Evolutionary conservation across 2,797 vertebrate species (phyloP).

Genomic region (Enteromius thamalakanensis): DNA sequence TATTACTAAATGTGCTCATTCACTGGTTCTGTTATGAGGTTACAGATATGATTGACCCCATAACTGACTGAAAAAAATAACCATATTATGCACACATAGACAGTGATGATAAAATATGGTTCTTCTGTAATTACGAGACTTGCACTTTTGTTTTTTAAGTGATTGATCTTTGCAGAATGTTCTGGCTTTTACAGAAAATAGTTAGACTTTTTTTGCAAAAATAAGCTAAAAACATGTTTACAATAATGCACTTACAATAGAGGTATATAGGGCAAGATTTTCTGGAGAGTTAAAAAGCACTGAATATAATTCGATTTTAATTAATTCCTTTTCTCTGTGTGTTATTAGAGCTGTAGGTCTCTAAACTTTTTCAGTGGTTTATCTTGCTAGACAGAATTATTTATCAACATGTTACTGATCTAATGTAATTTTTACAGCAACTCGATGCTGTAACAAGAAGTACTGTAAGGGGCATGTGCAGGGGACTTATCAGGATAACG

Average conservation of each 20-base stretch:
- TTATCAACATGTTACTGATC: not conserved
- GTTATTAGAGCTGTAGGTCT: not conserved
- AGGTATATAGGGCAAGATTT: not conserved
- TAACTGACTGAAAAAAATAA: not conserved
- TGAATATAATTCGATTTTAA: not conserved
- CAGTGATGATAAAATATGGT: not conserved
- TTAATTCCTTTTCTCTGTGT: not conserved
- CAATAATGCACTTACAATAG: conserved; percentile 15
- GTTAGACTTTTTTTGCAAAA: not conserved
- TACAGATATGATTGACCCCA: not conserved
- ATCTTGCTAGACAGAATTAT: not conserved
- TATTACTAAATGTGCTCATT: not conserved
- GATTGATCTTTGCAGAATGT: too few relatives aligned
- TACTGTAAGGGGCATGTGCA: not conserved
- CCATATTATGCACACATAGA: not conserved
- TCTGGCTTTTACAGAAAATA: too few relatives aligned
- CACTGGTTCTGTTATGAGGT: not conserved
- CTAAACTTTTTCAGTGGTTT: not conserved
- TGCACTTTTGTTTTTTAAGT: not conserved
- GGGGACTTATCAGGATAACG: not conserved
- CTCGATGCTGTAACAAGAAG: not conserved
- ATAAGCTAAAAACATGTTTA: not conserved
- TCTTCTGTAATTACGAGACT: not conserved
- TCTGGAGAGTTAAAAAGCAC: not conserved
- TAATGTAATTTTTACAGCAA: not conserved